These are phyloP conservation scores for Sylvilagus floridanus DNA, from an alignment of 2,797 vertebrate species.

Conservation along the genomic window DNA sequence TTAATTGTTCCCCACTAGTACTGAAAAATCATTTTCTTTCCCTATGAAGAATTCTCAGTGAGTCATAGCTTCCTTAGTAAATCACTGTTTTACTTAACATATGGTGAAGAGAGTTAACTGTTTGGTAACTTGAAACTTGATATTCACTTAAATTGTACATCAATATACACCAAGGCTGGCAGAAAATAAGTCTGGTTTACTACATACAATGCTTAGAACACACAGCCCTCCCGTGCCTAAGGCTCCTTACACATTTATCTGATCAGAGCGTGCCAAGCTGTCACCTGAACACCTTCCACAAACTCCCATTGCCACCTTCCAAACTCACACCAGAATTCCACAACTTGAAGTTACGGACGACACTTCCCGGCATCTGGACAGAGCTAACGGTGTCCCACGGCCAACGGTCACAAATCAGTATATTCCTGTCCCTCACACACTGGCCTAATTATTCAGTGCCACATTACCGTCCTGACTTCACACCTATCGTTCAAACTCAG, in stretches of 20 bases:
- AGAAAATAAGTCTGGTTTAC: constrained; percentile 8
- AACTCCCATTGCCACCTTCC: not conserved
- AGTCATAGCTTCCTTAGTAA: constrained; percentile 74
- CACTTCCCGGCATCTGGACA: not conserved
- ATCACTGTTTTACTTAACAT: constrained; percentile 69
- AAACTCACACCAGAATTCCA: constrained; percentile 27
- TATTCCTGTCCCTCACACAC: constrained; percentile 16
- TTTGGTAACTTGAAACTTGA: constrained; percentile 64
- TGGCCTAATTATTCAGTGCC: constrained; percentile 59
- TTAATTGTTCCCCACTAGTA: constrained; percentile 23
- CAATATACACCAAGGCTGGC: constrained; percentile 24
- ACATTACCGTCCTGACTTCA: constrained; percentile 19
- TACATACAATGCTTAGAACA: not conserved
- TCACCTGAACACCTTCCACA: constrained; percentile 31
- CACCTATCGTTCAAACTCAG: constrained; percentile 28
- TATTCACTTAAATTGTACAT: constrained; percentile 41
- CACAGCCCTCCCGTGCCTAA: not conserved
- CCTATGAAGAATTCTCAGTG: constrained; percentile 66
- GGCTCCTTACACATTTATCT: constrained; percentile 30
- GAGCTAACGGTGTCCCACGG: not conserved
- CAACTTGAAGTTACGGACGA: constrained; percentile 27
- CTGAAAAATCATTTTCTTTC: constrained; percentile 53
- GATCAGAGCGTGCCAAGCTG: not conserved
- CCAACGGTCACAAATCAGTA: constrained; percentile 11
- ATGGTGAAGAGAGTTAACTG: constrained; percentile 73